phyloP scores from a whole-genome alignment of 2,888 invertebrate species.

The Shargacucullia verbasci region DNA sequence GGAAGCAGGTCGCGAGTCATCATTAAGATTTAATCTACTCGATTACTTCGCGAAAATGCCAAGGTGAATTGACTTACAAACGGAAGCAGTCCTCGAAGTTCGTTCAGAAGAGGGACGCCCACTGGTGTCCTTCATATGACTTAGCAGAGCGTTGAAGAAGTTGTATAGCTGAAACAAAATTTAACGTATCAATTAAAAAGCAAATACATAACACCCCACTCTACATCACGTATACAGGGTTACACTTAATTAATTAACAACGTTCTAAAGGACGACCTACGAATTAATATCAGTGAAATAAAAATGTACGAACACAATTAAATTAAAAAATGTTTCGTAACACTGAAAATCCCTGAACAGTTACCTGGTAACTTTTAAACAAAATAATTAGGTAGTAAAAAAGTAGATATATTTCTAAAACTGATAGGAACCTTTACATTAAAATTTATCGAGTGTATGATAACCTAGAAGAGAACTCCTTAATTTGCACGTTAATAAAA shows the following conservation, averaged over 20 bases:
- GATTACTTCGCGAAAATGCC: slow-evolving; percentile 38
- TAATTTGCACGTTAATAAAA: too few species aligned
- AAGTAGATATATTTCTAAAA: too few species aligned
- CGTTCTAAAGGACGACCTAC: slow-evolving; percentile 14
- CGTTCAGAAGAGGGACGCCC: slow-evolving; percentile 90
- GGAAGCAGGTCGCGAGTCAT: slow-evolving; percentile 25
- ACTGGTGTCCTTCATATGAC: slow-evolving; percentile 93
- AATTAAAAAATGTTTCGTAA: slow-evolving; percentile 6
- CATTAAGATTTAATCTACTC: slow-evolving; percentile 46
- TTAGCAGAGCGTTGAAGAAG: slow-evolving; percentile 97
- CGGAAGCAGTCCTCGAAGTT: slow-evolving; percentile 91
- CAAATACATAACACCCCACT: slow-evolving; percentile 11
- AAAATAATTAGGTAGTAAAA: too few species aligned
- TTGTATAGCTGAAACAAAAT: slow-evolving; percentile 94
- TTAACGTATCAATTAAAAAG: slow-evolving; percentile 11
- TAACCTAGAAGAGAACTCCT: too few species aligned
- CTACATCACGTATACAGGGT: slow-evolving; percentile 6
- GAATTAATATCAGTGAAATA: slow-evolving; percentile 20
- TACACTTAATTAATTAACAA: slow-evolving; percentile 32
- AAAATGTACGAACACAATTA: slow-evolving; percentile 13
- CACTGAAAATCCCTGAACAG: slow-evolving; percentile 9
- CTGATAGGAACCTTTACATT: too few species aligned
- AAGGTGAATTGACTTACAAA: slow-evolving; percentile 75
- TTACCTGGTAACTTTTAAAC: too few species aligned
- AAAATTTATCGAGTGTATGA: too few species aligned